Percentiles rank a stretch among this genome's conserved stretches.
Conservation (phyloP, 2,797 vertebrate genomes). For the Hoplostethus mediterraneus region DNA sequence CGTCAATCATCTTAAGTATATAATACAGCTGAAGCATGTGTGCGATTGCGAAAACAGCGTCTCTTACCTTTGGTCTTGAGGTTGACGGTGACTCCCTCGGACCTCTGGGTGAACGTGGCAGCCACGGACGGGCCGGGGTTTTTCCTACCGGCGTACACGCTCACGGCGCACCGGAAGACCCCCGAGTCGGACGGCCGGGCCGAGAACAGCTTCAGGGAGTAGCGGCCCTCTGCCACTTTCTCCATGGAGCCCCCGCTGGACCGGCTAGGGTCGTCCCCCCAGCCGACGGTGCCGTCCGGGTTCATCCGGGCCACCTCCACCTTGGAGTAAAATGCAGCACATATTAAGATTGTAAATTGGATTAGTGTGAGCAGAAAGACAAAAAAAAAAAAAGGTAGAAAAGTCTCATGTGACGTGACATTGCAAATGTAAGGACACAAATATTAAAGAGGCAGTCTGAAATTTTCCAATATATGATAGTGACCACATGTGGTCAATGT, state of each 20-base stretch:
- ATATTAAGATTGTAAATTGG: background rate
- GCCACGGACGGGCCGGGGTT: conserved; percentile 70
- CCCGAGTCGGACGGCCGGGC: conserved; percentile 81
- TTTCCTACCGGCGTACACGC: conserved; percentile 79
- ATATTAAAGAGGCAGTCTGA: too few species aligned
- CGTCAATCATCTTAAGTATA: too few species aligned
- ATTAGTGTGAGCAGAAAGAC: background rate
- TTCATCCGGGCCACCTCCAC: conserved; percentile 86
- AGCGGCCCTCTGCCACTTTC: conserved; percentile 78
- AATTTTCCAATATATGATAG: too few species aligned
- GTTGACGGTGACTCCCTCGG: conserved; percentile 83
- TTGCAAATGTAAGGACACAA: too few species aligned
- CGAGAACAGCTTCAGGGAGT: conserved; percentile 83
- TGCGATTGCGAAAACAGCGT: background rate
- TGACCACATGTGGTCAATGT: too few species aligned
- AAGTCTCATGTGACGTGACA: too few species aligned
- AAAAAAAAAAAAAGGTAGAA: too few species aligned
- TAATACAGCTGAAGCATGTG: background rate
- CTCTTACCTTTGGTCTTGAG: conserved; percentile 84
- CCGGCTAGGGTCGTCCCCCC: conserved; percentile 86
- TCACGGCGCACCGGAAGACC: conserved; percentile 83
- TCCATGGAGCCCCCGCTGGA: conserved; percentile 82
- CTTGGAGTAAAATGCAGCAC: conserved; percentile 39
- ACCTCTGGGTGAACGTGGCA: conserved; percentile 82
- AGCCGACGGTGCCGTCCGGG: conserved; percentile 82